Conservation (phyloP, 2,888 invertebrate species). For the Nomada ferruginata region DNA sequence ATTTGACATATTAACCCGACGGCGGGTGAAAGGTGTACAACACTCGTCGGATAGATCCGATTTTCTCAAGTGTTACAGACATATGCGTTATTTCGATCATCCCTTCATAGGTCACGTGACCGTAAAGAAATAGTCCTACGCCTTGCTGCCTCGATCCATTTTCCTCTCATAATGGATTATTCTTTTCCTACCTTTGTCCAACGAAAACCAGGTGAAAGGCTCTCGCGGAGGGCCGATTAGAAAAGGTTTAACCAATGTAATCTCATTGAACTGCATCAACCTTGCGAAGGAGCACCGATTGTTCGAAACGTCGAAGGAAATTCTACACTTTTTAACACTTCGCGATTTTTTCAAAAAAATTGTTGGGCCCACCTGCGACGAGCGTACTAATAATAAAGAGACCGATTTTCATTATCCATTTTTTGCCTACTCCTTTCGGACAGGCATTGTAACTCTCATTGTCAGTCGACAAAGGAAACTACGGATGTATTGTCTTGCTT, state of each 20-base stretch:
- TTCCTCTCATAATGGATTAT: conserved; percentile 73
- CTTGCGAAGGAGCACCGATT: conserved; percentile 1
- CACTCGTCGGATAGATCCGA: conserved; percentile 32
- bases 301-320: conserved; percentile 20
- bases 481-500: too few species aligned
- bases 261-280: conserved; percentile 61
- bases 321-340: conserved; percentile 15
- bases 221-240: conserved; percentile 66
- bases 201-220: conserved; percentile 74
- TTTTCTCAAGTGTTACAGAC: conserved; percentile 46
- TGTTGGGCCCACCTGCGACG: too few species aligned
- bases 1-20: conserved; percentile 5
- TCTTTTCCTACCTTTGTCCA: conserved; percentile 73
- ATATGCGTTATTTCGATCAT: neutral
- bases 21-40: conserved; percentile 4
- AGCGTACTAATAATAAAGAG: too few species aligned
- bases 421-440: too few species aligned
- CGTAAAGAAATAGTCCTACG: conserved; percentile 32
- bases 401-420: too few species aligned
- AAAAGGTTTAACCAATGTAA: conserved; percentile 77
- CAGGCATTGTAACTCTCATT: too few species aligned
- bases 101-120: conserved; percentile 12
- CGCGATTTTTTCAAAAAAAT: too few species aligned
- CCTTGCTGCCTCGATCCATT: conserved; percentile 28
- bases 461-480: too few species aligned